Evolutionary conservation across 1,140 invertebrate species (phyloP).

Genomic region (Eurosta solidaginis): DNA sequence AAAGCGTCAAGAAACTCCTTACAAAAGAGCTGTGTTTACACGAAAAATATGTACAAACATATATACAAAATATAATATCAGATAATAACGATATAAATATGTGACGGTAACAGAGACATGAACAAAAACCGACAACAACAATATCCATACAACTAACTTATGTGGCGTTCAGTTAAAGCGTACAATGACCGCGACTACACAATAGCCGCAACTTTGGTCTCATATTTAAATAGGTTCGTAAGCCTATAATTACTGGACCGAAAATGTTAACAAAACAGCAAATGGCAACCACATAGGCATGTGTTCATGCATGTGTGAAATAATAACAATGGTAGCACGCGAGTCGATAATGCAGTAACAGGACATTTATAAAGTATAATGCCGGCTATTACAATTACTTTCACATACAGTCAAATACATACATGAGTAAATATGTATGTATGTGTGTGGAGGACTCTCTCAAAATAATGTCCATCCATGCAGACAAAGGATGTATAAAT

Average conservation of each 20-base stretch:
- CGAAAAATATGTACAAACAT: too few species aligned
- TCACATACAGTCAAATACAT: neutral
- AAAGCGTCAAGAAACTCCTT: neutral
- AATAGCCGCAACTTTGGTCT: neutral
- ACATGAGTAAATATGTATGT: neutral
- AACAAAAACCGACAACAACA: neutral
- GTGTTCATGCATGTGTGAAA: neutral
- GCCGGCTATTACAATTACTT: neutral
- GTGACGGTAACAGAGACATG: neutral
- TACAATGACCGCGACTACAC: neutral
- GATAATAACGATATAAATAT: neutral
- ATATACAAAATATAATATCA: neutral
- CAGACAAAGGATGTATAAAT: too few species aligned
- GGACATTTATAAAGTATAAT: neutral
- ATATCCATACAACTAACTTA: neutral
- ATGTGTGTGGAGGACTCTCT: too few species aligned
- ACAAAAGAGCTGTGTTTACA: neutral
- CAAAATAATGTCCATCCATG: too few species aligned
- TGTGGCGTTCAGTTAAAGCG: neutral
- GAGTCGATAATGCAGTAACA: neutral
- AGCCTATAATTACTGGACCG: conserved; percentile 17
- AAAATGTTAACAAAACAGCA: neutral
- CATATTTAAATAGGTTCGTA: neutral
- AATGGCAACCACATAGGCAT: too few species aligned
- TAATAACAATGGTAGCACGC: neutral